Evolutionary conservation across 2,888 invertebrate species (phyloP).

Genomic region (Eupithecia exiguata): DNA sequence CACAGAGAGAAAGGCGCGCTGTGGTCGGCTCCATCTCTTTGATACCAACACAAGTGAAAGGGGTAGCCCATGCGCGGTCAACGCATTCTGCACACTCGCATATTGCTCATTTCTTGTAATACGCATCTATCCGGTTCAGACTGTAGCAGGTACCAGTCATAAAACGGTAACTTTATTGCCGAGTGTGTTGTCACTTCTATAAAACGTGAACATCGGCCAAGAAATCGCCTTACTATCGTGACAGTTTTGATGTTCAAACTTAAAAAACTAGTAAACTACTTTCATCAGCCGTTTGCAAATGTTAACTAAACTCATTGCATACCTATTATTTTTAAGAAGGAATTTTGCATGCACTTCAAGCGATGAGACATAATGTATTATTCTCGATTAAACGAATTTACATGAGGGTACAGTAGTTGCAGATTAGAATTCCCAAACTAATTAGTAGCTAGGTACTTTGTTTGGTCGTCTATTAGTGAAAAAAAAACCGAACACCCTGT

Average conservation of each 20-base stretch:
- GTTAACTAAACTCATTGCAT: not conserved
- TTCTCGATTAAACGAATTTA: too few species aligned
- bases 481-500: too few species aligned
- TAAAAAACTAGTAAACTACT: slow-evolving; percentile 14
- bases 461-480: not conserved
- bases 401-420: too few species aligned
- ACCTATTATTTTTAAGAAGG: not conserved
- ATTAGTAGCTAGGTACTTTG: not conserved
- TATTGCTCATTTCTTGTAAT: slow-evolving; percentile 58
- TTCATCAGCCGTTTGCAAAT: slow-evolving; percentile 12
- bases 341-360: not conserved
- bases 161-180: slow-evolving; percentile 49
- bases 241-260: slow-evolving; percentile 14
- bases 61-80: slow-evolving; percentile 78
- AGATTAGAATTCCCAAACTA: not conserved
- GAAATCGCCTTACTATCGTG: slow-evolving; percentile 2
- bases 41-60: slow-evolving; percentile 81
- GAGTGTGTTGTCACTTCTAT: slow-evolving; percentile 40
- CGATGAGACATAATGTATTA: too few species aligned
- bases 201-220: slow-evolving; percentile 23
- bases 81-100: slow-evolving; percentile 63
- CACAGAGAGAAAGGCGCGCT: slow-evolving; percentile 80
- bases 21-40: slow-evolving; percentile 77
- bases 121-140: slow-evolving; percentile 51
- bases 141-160: slow-evolving; percentile 38